Conservation (phyloP, 2,888 invertebrate genomes). For the Adineta ricciae region DNA sequence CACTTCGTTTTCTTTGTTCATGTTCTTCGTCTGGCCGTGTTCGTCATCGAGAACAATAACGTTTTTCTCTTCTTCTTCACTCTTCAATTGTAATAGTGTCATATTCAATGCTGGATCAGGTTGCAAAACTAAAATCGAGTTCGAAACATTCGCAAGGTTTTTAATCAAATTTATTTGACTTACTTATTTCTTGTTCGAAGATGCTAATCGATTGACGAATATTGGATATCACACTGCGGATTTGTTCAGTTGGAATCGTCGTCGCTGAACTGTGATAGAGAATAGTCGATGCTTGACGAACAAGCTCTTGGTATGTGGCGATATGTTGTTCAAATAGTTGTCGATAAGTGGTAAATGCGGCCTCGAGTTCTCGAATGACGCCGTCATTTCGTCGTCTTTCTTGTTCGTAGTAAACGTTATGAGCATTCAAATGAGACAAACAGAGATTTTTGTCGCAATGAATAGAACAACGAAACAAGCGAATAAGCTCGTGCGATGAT, state of each 20-base stretch:
- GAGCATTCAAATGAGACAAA: background rate
- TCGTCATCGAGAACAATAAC: too few species aligned
- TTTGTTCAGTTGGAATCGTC: background rate
- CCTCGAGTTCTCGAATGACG: background rate
- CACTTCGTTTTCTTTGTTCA: too few species aligned
- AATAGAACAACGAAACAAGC: background rate
- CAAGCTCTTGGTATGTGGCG: background rate
- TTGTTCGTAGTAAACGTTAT: background rate
- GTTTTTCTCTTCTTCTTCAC: too few species aligned
- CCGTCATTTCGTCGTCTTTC: background rate
- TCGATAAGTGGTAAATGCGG: background rate
- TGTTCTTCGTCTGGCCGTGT: too few species aligned
- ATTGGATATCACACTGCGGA: background rate
- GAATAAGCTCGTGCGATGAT: background rate
- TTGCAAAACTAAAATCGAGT: background rate
- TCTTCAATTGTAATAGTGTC: too few species aligned
- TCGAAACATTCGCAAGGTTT: too few species aligned
- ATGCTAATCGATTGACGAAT: background rate
- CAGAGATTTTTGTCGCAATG: background rate
- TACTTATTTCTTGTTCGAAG: background rate
- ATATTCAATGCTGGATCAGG: background rate
- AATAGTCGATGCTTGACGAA: background rate
- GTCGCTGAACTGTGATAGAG: background rate
- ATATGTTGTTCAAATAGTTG: background rate
- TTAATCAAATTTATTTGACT: too few species aligned